Evolutionary conservation across 2,797 vertebrate species (phyloP).

Genomic region (Echiichthys vipera): DNA sequence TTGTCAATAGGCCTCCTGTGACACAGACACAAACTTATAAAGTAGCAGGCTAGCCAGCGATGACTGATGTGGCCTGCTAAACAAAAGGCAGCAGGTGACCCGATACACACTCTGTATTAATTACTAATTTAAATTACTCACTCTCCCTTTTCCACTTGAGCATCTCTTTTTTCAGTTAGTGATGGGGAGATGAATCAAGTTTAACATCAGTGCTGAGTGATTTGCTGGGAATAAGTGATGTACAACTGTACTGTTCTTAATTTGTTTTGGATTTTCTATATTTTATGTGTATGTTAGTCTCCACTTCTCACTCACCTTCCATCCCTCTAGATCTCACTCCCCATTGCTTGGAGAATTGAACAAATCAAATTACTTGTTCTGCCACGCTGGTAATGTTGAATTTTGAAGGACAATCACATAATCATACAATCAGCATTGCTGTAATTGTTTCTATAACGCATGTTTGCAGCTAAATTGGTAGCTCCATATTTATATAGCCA

Average conservation of each 20-base stretch:
- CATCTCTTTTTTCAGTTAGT: neutral
- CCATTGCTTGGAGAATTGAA: constrained; percentile 63
- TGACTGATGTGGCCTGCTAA: neutral
- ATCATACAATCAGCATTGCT: constrained; percentile 53
- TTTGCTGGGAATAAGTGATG: neutral
- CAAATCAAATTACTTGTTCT: constrained; percentile 71
- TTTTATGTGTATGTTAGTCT: neutral
- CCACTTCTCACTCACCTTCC: neutral
- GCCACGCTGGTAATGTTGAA: constrained; percentile 68
- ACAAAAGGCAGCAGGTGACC: constrained; percentile 1
- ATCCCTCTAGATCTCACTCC: constrained; percentile 43
- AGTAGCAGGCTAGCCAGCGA: neutral
- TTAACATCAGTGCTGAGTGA: neutral
- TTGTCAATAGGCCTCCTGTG: neutral
- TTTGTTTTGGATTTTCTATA: neutral
- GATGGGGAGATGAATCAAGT: neutral
- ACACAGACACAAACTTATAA: neutral
- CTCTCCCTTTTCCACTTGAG: neutral
- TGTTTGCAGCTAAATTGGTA: constrained; percentile 44
- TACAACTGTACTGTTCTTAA: neutral
- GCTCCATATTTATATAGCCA: constrained; percentile 40
- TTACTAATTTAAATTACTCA: neutral
- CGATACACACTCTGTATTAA: neutral
- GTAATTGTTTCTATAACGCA: constrained; percentile 66
- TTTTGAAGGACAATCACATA: constrained; percentile 65